A percentile compares a stretch with the other conserved stretches of the same genome.
These are phyloP conservation scores for Heliconius sara DNA, from an alignment of 2,888 invertebrate genomes.

Conservation along the genomic window DNA sequence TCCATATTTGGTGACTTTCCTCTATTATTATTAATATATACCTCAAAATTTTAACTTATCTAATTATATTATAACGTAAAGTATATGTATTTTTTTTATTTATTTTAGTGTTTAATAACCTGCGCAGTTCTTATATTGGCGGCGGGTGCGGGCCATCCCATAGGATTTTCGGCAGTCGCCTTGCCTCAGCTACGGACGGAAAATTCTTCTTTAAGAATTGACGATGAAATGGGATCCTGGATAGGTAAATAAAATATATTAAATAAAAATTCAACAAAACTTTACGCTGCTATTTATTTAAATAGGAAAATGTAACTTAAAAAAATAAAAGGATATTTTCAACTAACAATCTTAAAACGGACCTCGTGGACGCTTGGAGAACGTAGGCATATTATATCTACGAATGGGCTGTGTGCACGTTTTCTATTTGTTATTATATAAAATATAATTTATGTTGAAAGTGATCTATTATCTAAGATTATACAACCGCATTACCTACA, in stretches of 20 bases:
- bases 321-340: neutral
- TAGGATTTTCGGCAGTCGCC: conserved; percentile 91
- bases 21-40: too few relatives aligned
- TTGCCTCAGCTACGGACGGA: conserved; percentile 87
- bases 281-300: neutral
- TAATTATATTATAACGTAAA: neutral
- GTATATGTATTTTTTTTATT: neutral
- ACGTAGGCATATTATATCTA: neutral
- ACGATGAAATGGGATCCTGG: conserved; percentile 90
- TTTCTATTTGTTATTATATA: neutral
- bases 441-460: neutral
- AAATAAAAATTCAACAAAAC: neutral
- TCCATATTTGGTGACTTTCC: too few relatives aligned
- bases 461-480: conserved; percentile 6
- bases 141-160: conserved; percentile 91
- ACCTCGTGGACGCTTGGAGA: neutral
- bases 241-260: conserved; percentile 81
- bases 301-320: too few relatives aligned
- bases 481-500: neutral
- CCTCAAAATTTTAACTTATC: too few relatives aligned
- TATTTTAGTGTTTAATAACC: conserved; percentile 87
- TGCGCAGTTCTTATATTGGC: conserved; percentile 88
- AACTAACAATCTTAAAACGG: neutral
- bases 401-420: neutral
- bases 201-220: conserved; percentile 85